Evolutionary conservation across 2,888 invertebrate genomes (phyloP), one percentile per base, ranked within the genome.

Genomic region (Melinopterus prodromus): DNA sequence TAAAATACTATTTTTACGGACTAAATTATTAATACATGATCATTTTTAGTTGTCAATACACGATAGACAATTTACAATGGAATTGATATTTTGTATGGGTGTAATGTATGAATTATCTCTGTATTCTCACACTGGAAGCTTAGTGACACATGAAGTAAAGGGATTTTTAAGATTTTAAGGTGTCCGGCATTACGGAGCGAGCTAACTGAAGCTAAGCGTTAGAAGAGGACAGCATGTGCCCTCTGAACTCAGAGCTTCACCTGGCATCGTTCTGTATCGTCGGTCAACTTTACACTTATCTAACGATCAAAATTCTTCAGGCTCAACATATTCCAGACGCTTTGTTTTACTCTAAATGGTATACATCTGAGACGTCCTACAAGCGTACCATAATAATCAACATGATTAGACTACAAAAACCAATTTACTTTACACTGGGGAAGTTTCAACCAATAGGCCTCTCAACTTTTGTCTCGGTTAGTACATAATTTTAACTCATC

Each of bases 391-490:
- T 85, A 83, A 53, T 85, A 71, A 84, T 86, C 53, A 85, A 84
- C 26, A 85, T 86, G 84, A 82, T 81, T 72, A 82, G 85, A 77
- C 84, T 85, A 82, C 83, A 82, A 80, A 83, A 82, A 78, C 84
- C 85, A n/a, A 84, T 86, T 78, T 81, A 83, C 78, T 83, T 86
- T 72, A 84, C 85, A 9, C 84, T 85, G 78, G 86, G 85, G 78
- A 86, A 86, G 82, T 85, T 86, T 80, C 83, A 84, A 78, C 84
- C 85, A 37, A 79, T 85, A 70, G 84, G 85, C n/a, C 82, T 84
- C 71, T 81, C 83, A 38, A 85, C 85, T 16, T 85, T 85, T 74
- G 80, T 85, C 80, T 84, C 84, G 71, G 85, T 85, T 53, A 7
- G 53, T 26, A 26, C 26, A 1, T 26, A 26, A 26, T 26, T 26